Percentiles rank a stretch among this genome's conserved stretches.
Evolutionary conservation across 2,888 invertebrate species (phyloP).

Genomic region (Arctia plantaginis): DNA sequence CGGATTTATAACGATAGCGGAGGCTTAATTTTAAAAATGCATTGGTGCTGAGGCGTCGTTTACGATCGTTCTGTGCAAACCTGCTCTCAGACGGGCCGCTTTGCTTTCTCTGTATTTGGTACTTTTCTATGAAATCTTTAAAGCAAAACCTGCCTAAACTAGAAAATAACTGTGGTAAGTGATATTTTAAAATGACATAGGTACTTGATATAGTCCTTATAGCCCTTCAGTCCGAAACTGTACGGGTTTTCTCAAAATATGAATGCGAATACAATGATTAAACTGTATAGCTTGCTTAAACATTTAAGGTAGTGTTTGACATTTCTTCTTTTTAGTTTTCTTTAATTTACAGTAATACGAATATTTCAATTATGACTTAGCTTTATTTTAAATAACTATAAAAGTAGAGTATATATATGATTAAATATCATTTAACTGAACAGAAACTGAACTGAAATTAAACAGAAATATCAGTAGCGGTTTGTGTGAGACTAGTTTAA

Average conservation of each 20-base stretch:
- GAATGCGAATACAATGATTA: background rate
- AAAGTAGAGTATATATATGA: no score
- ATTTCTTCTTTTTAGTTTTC: no score
- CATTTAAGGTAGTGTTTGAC: no score
- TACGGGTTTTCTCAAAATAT: background rate
- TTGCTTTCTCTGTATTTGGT: background rate
- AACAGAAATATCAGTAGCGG: slow-evolving; percentile 24
- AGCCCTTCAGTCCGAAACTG: background rate
- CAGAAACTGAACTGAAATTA: slow-evolving; percentile 1
- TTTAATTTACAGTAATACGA: no score
- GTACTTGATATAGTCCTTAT: background rate
- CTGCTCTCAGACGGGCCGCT: slow-evolving; percentile 32
- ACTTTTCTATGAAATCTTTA: background rate
- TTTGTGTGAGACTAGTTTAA: slow-evolving; percentile 45
- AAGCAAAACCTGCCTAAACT: background rate
- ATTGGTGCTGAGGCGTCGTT: slow-evolving; percentile 44
- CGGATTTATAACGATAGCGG: slow-evolving; percentile 46
- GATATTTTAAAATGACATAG: background rate
- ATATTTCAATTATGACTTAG: no score
- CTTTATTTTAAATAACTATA: no score
- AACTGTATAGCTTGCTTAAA: background rate
- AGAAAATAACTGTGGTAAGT: background rate
- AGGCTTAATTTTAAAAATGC: slow-evolving; percentile 55
- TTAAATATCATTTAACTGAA: no score
- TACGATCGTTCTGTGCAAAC: slow-evolving; percentile 40